Conservation (phyloP, 2,797 vertebrate species). For the Meda fulgida region DNA sequence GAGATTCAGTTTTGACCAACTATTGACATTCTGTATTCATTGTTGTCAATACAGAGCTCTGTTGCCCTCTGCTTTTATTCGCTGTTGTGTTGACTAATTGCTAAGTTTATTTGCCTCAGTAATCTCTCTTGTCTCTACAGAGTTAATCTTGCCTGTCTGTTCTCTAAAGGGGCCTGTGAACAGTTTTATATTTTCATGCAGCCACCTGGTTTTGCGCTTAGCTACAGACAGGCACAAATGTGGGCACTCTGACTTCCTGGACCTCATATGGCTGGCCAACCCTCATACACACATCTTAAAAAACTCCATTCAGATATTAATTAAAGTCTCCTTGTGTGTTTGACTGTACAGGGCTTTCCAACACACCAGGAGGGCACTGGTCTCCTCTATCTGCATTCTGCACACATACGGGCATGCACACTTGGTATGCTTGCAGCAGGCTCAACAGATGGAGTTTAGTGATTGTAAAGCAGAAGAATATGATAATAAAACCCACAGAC, state of each 20-base stretch:
- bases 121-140: conserved; percentile 2
- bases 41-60: not conserved
- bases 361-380: conserved; percentile 44
- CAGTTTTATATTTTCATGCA: conserved; percentile 38
- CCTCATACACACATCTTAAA: conserved; percentile 18
- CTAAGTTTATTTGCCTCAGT: conserved; percentile 19
- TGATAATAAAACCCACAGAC: conserved; percentile 61
- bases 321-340: conserved; percentile 74
- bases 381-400: conserved; percentile 42
- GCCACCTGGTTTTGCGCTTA: conserved; percentile 7
- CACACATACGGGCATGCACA: conserved; percentile 24
- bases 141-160: conserved; percentile 61
- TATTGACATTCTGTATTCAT: not conserved
- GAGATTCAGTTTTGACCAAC: not conserved
- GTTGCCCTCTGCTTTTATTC: not conserved
- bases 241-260: conserved; percentile 1
- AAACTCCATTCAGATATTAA: conserved; percentile 60
- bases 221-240: conserved; percentile 1
- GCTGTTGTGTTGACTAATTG: not conserved
- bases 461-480: conserved; percentile 63
- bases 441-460: conserved; percentile 64
- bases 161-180: conserved; percentile 20
- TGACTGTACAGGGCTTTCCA: conserved; percentile 59
- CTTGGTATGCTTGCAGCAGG: conserved; percentile 53
- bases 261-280: not conserved